Evolutionary conservation across 2,888 invertebrate species (phyloP).

Genomic region (Zaprionus lineosus): DNA sequence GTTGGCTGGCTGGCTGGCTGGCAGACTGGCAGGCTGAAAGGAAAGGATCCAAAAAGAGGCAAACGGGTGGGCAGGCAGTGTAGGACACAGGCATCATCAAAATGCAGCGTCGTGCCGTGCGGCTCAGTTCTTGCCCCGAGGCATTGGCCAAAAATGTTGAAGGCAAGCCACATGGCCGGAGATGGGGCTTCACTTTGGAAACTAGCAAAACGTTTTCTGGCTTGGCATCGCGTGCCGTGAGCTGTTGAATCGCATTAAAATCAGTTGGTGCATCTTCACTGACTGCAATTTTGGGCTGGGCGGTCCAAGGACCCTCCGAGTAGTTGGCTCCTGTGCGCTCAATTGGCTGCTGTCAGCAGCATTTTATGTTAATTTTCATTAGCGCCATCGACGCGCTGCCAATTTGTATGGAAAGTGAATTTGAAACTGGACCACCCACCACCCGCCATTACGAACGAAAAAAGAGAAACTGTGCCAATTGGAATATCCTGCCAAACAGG

Average conservation of each 20-base stretch:
- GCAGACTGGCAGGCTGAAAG: conserved; percentile 1
- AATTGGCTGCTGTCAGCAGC: conserved; percentile 78
- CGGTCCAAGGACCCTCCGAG: conserved; percentile 17
- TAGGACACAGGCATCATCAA: conserved; percentile 61
- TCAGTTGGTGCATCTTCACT: conserved; percentile 77
- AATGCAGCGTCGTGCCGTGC: conserved; percentile 62
- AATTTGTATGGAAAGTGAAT: conserved; percentile 78
- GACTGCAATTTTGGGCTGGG: conserved; percentile 67
- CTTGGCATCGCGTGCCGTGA: conserved; percentile 71
- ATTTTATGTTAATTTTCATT: conserved; percentile 78
- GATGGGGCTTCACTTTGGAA: conserved; percentile 40
- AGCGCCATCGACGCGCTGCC: conserved; percentile 72
- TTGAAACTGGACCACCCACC: conserved; percentile 51
- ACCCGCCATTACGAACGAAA: background rate
- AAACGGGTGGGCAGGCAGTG: background rate
- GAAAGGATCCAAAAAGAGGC: background rate
- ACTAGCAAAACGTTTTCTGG: conserved; percentile 70
- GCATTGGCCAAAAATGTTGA: conserved; percentile 49
- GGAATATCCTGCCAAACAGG: background rate
- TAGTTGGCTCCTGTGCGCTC: conserved; percentile 59
- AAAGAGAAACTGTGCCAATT: conserved; percentile 61
- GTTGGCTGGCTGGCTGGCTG: conserved; percentile 5
- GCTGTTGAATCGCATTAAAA: conserved; percentile 78
- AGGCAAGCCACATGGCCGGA: conserved; percentile 10
- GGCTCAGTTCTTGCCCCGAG: conserved; percentile 42